A percentile compares a stretch with the other conserved stretches of the same genome.
Conservation (phyloP, 1,140 invertebrate species). For the Drosophila pseudoananassae region DNA sequence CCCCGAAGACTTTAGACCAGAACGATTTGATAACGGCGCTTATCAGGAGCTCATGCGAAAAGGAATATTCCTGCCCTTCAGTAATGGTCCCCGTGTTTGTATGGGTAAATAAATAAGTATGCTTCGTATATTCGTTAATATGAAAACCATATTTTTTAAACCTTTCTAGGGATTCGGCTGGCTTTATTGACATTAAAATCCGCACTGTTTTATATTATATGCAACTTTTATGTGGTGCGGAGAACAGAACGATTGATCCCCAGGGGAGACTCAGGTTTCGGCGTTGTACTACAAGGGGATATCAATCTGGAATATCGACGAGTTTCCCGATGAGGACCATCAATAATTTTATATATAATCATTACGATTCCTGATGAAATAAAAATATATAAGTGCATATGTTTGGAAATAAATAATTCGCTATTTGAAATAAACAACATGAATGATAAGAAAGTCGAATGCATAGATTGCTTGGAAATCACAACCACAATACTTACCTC, state of each 20-base stretch:
- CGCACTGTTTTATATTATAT: conserved; percentile 55
- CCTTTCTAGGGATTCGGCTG: conserved; percentile 42
- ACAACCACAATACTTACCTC: conserved; percentile 2
- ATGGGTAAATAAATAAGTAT: conserved; percentile 58
- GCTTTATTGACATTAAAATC: conserved; percentile 61
- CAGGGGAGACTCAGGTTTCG: conserved; percentile 59
- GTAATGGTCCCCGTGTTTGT: conserved; percentile 77
- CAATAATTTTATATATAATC: not conserved
- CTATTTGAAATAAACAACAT: not conserved
- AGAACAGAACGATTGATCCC: conserved; percentile 17
- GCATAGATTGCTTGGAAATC: not conserved
- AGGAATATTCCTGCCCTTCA: conserved; percentile 72
- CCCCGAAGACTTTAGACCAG: conserved; percentile 89
- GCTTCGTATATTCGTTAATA: not conserved
- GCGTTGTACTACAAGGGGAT: conserved; percentile 59
- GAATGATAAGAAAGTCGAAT: not conserved
- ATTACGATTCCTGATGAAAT: too few species aligned
- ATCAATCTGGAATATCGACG: conserved; percentile 59
- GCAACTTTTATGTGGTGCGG: conserved; percentile 56
- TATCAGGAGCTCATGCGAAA: conserved; percentile 52
- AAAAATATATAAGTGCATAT: not conserved
- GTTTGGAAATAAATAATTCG: not conserved
- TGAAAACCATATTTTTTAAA: not conserved
- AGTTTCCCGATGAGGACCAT: conserved; percentile 26
- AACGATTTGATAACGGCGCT: conserved; percentile 85